Evolutionary conservation across 2,888 invertebrate genomes (phyloP), one percentile per base, ranked within the genome.

Genomic region (Hypselothyrea guttata): DNA sequence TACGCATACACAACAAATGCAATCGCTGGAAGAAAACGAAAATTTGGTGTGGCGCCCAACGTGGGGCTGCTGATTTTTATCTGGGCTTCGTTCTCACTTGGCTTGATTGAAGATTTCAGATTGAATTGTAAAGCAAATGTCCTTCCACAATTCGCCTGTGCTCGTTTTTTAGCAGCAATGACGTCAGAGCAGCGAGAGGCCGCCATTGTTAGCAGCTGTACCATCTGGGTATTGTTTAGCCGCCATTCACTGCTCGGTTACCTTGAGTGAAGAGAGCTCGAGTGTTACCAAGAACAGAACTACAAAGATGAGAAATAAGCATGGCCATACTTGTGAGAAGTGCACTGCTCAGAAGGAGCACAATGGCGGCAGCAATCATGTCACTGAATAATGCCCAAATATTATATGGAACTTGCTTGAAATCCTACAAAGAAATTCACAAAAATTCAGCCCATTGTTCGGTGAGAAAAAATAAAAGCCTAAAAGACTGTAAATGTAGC

Each of bases 111-210:
- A 71, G 74, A 64, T 71, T 56, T 53, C 40, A 73, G 74, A 71
- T 71, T 71, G 74, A 71, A 73, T 73, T 56, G 70, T 65, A 56
- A 49, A 58, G 57, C 66, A 70, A 71, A 66, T 70, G 75, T 52
- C 58, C 60, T 53, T 53, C 48, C 42, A 71, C 52, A 55, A 2
- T 0, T 11, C 22, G 22, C 22, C 1, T 22, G 9, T 22, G 0
- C 40, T 41, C 9, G 11, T 18, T 13, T 18, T 13, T 12, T 33
- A 35, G 13, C 46, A 51, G 51, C 65, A 68, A 61, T 47, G 54
- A 30, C 46, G 9, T 22, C 22, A 7, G 28, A 35, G 33, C 27
- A 16, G 27, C 22, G 65, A 38, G 37, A 52, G 41, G 55, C 45
- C 40, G 27, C 41, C 54, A 65, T 69, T 69, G 71, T 69, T 60